Percentiles rank a stretch among this genome's conserved stretches.
Conservation (phyloP, 2,797 vertebrate species). For the Yasuhikotakia modesta region DNA sequence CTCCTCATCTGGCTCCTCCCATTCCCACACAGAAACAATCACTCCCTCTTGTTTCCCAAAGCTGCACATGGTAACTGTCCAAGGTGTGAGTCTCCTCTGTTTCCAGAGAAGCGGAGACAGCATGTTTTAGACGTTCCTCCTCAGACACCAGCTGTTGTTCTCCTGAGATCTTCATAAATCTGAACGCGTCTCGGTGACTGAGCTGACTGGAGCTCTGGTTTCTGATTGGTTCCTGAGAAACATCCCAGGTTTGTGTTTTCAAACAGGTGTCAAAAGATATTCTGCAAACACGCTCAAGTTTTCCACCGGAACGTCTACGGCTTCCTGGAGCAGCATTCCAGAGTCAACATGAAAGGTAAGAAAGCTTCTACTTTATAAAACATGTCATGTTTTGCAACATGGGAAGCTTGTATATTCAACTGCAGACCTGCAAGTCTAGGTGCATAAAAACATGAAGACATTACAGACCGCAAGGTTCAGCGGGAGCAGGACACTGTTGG, state of each 20-base stretch:
- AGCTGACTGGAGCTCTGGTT: constrained; percentile 14
- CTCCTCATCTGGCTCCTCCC: constrained; percentile 62
- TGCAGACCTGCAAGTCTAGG: constrained; percentile 33
- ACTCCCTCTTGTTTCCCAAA: constrained; percentile 60
- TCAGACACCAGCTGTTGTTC: too few relatives aligned
- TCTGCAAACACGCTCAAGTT: constrained; percentile 38
- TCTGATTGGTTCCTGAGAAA: constrained; percentile 41
- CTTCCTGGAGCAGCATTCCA: constrained; percentile 33
- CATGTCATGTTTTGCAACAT: constrained; percentile 18
- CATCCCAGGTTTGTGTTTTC: constrained; percentile 38
- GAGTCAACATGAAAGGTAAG: constrained; percentile 80
- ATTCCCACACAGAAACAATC: constrained; percentile 43
- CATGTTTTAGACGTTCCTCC: constrained; percentile 61
- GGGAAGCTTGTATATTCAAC: background rate
- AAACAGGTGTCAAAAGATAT: constrained; percentile 42
- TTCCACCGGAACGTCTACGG: constrained; percentile 29
- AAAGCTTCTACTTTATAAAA: constrained; percentile 19
- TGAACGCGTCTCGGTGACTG: constrained; percentile 35
- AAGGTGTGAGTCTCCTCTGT: constrained; percentile 65
- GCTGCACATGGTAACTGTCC: constrained; percentile 73
- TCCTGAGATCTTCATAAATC: too few relatives aligned
- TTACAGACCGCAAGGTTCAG: constrained; percentile 26
- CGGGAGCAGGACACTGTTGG: constrained; percentile 67
- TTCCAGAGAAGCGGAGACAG: constrained; percentile 59
- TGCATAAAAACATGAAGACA: too few relatives aligned